Percentiles rank a stretch among this genome's conserved stretches.
Conservation (phyloP, 2,888 invertebrate genomes). For the Leptopilina syphax region DNA sequence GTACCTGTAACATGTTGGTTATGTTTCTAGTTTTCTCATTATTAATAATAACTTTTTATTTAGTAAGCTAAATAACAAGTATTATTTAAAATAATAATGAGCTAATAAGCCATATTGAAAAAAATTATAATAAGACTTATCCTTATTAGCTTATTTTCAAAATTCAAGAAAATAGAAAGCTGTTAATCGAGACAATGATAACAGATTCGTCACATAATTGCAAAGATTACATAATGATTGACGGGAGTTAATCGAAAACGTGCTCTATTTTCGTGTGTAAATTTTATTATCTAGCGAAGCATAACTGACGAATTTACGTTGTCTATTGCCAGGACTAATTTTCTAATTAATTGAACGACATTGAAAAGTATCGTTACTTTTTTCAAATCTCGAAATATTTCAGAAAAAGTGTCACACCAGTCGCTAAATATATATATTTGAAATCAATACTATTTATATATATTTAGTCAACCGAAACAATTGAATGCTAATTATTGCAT, state of each 20-base stretch:
- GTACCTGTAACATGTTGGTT: no score
- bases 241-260: constrained; percentile 7
- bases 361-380: neutral
- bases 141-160: neutral
- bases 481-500: no score
- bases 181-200: neutral
- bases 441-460: no score
- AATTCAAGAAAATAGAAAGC: neutral
- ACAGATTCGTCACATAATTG: constrained; percentile 2
- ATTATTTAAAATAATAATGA: no score
- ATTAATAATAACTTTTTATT: no score
- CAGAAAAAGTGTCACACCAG: neutral
- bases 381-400: neutral
- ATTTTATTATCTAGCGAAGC: constrained; percentile 5
- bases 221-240: constrained; percentile 18
- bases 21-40: no score
- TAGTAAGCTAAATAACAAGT: no score
- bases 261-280: neutral
- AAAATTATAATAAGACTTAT: no score
- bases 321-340: neutral
- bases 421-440: no score
- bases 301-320: neutral
- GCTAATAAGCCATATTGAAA: no score
- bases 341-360: constrained; percentile 2
- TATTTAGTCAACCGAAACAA: no score